Conservation (phyloP, 2,797 vertebrate genomes). For the Chelonia mydas region DNA sequence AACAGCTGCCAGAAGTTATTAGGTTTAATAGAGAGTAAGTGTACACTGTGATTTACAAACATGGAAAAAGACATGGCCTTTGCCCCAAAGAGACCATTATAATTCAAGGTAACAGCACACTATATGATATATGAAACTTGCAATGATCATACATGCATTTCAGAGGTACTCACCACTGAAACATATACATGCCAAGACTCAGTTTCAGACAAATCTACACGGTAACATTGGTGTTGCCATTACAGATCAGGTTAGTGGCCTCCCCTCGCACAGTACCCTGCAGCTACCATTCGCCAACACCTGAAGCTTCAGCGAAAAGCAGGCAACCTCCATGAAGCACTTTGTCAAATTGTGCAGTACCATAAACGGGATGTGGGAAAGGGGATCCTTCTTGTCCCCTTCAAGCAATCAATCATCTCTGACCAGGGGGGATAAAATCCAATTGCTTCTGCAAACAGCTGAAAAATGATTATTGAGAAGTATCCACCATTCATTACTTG, state of each 20-base stretch:
- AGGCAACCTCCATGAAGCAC: not conserved
- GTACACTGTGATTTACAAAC: not conserved
- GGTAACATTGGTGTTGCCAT: not conserved
- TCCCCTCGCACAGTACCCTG: not conserved
- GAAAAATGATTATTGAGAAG: not conserved
- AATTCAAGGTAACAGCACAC: not conserved
- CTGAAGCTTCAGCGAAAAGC: not conserved
- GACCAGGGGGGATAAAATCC: not conserved
- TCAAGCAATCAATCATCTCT: not conserved
- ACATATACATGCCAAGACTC: not conserved
- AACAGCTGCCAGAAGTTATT: not conserved
- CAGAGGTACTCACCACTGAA: not conserved
- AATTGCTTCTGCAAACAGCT: rapidly evolving
- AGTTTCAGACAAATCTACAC: not conserved
- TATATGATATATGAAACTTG: no score
- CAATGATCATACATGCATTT: not conserved
- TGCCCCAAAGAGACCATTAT: not conserved
- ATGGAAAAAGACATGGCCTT: rapidly evolving
- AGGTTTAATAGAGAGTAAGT: rapidly evolving
- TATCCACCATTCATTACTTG: not conserved
- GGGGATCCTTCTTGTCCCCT: not conserved
- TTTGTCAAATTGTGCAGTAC: not conserved
- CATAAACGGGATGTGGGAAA: rapidly evolving
- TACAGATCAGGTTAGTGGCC: not conserved
- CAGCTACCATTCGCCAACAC: not conserved